Evolutionary conservation across 2,888 invertebrate species (phyloP).

Genomic region (Andrena haemorrhoa): DNA sequence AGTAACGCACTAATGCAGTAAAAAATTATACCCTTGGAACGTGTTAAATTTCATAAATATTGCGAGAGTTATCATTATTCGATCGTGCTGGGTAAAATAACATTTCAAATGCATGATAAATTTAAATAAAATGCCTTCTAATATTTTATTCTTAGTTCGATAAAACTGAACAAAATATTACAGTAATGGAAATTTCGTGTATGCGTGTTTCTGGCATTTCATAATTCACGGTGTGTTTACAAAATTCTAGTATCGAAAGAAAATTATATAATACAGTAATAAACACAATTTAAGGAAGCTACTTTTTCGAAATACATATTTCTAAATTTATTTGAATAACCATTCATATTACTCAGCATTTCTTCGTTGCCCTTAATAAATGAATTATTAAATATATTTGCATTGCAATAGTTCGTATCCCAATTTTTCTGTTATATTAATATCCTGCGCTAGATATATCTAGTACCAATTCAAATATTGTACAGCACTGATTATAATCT

Average conservation of each 20-base stretch:
- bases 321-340: neutral
- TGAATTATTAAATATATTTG: neutral
- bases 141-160: too few relatives aligned
- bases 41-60: neutral
- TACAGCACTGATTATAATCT: constrained; percentile 56
- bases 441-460: neutral
- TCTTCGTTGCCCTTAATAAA: neutral
- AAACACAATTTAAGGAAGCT: too few relatives aligned
- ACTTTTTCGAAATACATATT: neutral
- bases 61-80: neutral
- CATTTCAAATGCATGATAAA: neutral
- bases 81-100: neutral
- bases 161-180: too few relatives aligned
- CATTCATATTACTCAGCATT: neutral
- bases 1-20: neutral
- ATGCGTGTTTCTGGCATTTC: too few relatives aligned
- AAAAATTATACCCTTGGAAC: neutral
- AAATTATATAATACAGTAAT: too few relatives aligned
- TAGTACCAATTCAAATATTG: constrained; percentile 28
- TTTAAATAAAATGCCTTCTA: too few relatives aligned
- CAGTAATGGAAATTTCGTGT: too few relatives aligned
- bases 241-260: too few relatives aligned
- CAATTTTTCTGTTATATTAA: neutral
- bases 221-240: too few relatives aligned
- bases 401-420: neutral